A percentile compares a stretch with the other conserved stretches of the same genome.
Conservation (phyloP, 2,797 vertebrate genomes). For the Syndactyla subalaris region DNA sequence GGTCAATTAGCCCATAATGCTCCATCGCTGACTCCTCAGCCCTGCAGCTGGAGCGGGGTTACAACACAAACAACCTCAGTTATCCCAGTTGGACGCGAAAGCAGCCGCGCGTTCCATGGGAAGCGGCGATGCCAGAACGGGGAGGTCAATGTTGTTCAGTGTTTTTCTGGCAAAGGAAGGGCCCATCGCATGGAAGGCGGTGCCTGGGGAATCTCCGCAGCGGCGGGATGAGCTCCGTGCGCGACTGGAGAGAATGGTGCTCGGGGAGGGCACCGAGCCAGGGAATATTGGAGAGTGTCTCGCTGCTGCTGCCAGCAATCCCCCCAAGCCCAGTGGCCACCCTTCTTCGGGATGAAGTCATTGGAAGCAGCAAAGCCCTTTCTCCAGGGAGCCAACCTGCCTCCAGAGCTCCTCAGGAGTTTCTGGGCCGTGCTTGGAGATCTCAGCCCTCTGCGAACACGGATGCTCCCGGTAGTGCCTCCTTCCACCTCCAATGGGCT, state of each 20-base stretch:
- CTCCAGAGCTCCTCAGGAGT: not conserved
- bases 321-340: not conserved
- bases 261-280: constrained; percentile 25
- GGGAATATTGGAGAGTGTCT: constrained; percentile 15
- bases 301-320: not conserved
- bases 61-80: constrained; percentile 10
- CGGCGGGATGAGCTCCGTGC: constrained; percentile 14
- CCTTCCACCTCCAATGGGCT: fast-evolving
- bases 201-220: constrained; percentile 55
- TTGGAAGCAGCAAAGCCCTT: not conserved
- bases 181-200: constrained; percentile 14
- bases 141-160: constrained; percentile 46
- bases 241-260: constrained; percentile 17
- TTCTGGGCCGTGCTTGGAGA: not conserved
- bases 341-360: not conserved
- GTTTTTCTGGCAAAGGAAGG: constrained; percentile 44
- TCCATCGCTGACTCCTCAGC: not conserved
- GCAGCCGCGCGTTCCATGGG: constrained; percentile 41
- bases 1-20: not conserved
- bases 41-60: constrained; percentile 36
- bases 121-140: constrained; percentile 50
- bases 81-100: constrained; percentile 39
- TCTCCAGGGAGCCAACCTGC: not conserved
- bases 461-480: not conserved
- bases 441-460: not conserved